Conservation (phyloP, 2,797 vertebrate species). For the Chiloscyllium punctatum region DNA sequence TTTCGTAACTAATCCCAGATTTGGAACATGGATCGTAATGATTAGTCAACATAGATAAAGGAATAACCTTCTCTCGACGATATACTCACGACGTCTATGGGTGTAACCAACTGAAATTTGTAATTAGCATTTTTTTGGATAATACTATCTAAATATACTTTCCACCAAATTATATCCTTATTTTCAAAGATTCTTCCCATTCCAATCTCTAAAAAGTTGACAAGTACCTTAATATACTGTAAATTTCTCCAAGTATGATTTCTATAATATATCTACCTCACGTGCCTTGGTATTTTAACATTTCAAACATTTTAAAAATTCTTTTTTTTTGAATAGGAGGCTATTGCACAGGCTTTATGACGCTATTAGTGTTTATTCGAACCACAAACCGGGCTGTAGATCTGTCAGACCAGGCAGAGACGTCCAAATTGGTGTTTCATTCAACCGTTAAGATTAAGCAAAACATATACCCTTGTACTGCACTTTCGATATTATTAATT, state of each 20-base stretch:
- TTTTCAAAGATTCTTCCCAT: background rate
- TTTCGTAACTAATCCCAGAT: background rate
- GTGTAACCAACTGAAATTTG: background rate
- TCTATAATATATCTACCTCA: background rate
- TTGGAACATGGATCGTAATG: background rate
- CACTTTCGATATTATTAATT: background rate
- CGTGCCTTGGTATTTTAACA: background rate
- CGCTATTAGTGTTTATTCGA: background rate
- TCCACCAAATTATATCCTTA: background rate
- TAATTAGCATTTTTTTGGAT: background rate
- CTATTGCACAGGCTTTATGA: background rate
- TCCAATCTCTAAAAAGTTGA: background rate
- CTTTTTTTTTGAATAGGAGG: background rate
- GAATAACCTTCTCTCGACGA: background rate
- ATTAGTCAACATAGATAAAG: constrained; percentile 3
- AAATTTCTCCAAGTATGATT: background rate
- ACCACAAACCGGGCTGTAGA: constrained; percentile 12
- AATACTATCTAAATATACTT: background rate
- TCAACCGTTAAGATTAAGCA: constrained; percentile 18
- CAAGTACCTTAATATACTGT: background rate
- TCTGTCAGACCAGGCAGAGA: background rate
- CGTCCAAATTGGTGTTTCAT: constrained; percentile 24
- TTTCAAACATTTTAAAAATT: background rate
- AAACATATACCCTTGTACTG: background rate
- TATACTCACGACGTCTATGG: no score